These are phyloP conservation scores for Eristalis tenax DNA, from an alignment of 2,888 invertebrate species.

Conservation along the genomic window DNA sequence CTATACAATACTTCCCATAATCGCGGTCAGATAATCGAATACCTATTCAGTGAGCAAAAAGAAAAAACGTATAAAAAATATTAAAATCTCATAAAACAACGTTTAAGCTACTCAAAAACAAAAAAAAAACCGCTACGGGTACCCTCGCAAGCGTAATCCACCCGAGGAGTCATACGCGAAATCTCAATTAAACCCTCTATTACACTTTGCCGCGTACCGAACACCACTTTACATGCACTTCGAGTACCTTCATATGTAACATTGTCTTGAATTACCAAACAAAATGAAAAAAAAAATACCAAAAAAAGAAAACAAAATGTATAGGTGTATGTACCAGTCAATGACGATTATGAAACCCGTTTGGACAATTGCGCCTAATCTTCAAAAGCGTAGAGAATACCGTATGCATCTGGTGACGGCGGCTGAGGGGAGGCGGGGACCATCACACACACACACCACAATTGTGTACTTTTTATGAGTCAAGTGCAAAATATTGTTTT, in stretches of 20 bases:
- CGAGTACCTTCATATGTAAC: constrained; percentile 69
- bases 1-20: constrained; percentile 58
- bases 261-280: constrained; percentile 55
- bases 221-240: constrained; percentile 63
- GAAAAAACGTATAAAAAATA: background rate
- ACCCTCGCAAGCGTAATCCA: constrained; percentile 26
- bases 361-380: constrained; percentile 61
- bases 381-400: constrained; percentile 42
- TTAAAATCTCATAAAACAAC: background rate
- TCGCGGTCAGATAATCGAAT: constrained; percentile 38
- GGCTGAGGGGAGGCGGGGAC: background rate
- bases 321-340: constrained; percentile 26
- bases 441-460: background rate
- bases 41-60: constrained; percentile 27
- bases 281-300: constrained; percentile 1
- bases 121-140: background rate
- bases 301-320: constrained; percentile 6
- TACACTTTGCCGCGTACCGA: constrained; percentile 41
- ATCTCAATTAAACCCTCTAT: constrained; percentile 62
- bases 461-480: constrained; percentile 43
- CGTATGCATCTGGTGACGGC: background rate
- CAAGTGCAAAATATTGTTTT: constrained; percentile 38
- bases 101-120: too few relatives aligned
- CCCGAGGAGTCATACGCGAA: constrained; percentile 35
- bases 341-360: constrained; percentile 66